Evolutionary conservation across 2,888 invertebrate species (phyloP).

Genomic region (Schrankia costaestrigalis): DNA sequence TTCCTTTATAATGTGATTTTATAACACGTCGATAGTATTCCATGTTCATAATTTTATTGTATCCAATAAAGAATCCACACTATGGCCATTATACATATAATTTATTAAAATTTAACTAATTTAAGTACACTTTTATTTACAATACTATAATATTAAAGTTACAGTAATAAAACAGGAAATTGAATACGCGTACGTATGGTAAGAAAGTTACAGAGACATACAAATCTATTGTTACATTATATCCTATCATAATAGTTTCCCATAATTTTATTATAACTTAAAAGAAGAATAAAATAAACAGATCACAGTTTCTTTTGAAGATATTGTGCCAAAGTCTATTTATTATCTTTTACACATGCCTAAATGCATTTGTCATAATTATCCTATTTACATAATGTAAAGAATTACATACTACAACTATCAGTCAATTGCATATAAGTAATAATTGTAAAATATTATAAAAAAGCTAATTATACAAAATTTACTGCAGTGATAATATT

Average conservation of each 20-base stretch:
- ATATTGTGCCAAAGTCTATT: slow-evolving; percentile 60
- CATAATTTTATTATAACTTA: too few species aligned
- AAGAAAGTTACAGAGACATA: too few species aligned
- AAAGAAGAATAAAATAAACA: slow-evolving; percentile 26
- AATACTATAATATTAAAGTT: slow-evolving; percentile 3
- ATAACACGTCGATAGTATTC: too few species aligned
- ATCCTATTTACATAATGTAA: slow-evolving; percentile 48
- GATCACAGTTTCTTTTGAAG: slow-evolving; percentile 58
- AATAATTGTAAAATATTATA: slow-evolving; percentile 43
- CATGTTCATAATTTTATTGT: too few species aligned
- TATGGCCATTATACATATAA: too few species aligned
- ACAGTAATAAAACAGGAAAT: background rate
- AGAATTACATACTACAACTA: slow-evolving; percentile 60
- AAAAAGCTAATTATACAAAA: slow-evolving; percentile 23
- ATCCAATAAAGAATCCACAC: too few species aligned
- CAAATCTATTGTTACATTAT: too few species aligned
- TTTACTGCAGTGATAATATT: slow-evolving; percentile 11
- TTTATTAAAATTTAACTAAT: slow-evolving; percentile 2
- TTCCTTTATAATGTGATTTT: too few species aligned
- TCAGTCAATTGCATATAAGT: slow-evolving; percentile 65
- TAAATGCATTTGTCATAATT: slow-evolving; percentile 9
- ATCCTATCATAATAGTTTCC: too few species aligned
- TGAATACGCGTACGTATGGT: too few species aligned
- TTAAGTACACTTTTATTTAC: slow-evolving; percentile 21
- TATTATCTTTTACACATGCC: slow-evolving; percentile 33